Percentiles rank a stretch among this genome's conserved stretches.
Conservation (phyloP, 2,113 vertebrate genomes). For the Noturus placidus region DNA sequence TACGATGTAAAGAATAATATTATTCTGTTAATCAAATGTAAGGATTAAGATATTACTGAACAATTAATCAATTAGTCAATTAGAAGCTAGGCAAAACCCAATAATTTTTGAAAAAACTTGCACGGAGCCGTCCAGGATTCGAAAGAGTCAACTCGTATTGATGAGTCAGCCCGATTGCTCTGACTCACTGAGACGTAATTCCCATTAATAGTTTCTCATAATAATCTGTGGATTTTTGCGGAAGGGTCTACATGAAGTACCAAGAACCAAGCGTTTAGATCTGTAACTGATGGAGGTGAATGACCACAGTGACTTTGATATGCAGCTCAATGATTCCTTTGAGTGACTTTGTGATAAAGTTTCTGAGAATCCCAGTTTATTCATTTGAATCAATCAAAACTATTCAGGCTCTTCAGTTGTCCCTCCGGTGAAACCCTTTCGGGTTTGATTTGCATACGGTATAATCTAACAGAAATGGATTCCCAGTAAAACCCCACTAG, state of each 20-base stretch:
- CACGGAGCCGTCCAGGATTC: not conserved
- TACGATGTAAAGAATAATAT: not conserved
- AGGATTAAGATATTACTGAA: not conserved
- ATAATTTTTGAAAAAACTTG: not conserved
- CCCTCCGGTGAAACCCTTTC: not conserved
- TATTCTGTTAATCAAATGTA: not conserved
- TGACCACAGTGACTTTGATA: not conserved
- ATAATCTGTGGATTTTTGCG: not conserved
- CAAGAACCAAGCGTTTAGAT: not conserved
- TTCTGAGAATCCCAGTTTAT: not conserved
- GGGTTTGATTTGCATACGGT: not conserved
- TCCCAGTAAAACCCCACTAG: not conserved
- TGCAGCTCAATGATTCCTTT: not conserved
- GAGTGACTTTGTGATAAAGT: not conserved
- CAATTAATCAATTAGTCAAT: not conserved
- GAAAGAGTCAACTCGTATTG: not conserved
- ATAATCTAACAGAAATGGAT: not conserved
- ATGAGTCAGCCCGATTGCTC: not conserved
- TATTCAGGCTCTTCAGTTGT: not conserved
- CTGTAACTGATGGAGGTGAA: conserved; percentile 1
- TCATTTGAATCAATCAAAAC: not conserved
- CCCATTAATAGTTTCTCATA: not conserved
- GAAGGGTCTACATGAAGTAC: not conserved
- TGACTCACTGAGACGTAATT: not conserved
- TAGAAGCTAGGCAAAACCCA: not conserved